phyloP scores from a whole-genome alignment of 2,113 vertebrate species.

The Trichomycterus rosablanca region DNA sequence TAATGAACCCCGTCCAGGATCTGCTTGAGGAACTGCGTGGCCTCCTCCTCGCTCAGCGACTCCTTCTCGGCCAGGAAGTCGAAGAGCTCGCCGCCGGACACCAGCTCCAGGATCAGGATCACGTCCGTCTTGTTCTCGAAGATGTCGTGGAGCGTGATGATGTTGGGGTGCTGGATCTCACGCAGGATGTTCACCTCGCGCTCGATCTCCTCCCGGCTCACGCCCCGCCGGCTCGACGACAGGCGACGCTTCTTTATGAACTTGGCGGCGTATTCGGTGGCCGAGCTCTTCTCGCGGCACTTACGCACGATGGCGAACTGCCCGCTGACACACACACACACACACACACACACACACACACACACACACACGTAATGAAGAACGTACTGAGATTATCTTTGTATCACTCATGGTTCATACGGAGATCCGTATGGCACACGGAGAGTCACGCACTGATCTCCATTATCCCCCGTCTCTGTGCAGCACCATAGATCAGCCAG shows the following conservation, averaged over 20 bases:
- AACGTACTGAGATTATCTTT: too few species aligned
- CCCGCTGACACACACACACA: conserved; percentile 61
- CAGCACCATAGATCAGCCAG: too few species aligned
- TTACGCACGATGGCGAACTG: conserved; percentile 95
- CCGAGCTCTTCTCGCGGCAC: conserved; percentile 81
- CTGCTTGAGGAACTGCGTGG: conserved; percentile 96
- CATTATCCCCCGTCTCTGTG: too few species aligned
- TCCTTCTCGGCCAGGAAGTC: conserved; percentile 97
- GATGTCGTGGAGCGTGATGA: conserved; percentile 96
- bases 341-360: too few species aligned
- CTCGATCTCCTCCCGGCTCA: conserved; percentile 95
- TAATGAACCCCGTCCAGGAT: conserved; percentile 93
- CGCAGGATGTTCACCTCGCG: conserved; percentile 93
- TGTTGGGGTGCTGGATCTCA: conserved; percentile 96
- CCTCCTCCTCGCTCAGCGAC: conserved; percentile 91
- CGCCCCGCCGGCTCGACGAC: conserved; percentile 88
- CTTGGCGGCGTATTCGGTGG: conserved; percentile 85
- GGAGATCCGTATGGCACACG: too few species aligned
- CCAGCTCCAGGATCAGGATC: conserved; percentile 95
- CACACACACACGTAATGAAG: too few species aligned
- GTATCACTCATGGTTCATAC: too few species aligned
- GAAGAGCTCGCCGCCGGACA: conserved; percentile 90
- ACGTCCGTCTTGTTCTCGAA: conserved; percentile 97
- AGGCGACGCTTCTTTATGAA: conserved; percentile 96
- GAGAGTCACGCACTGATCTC: too few species aligned